These are phyloP conservation scores for Crocidura indochinensis DNA, from an alignment of 2,797 vertebrate species.

Conservation along the genomic window DNA sequence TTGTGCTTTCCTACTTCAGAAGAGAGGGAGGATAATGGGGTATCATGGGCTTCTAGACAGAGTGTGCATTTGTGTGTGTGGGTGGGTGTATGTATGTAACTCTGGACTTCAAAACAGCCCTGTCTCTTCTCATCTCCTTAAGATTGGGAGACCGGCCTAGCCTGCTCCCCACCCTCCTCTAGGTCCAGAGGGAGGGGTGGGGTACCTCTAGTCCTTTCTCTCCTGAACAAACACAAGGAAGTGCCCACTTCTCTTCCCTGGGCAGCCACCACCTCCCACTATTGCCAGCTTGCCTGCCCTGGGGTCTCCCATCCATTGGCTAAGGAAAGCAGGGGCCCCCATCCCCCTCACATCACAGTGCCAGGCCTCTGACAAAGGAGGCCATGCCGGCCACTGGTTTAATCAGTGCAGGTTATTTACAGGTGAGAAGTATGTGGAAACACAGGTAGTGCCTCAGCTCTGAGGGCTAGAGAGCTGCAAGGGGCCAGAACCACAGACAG, in stretches of 20 bases:
- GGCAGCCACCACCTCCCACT: background rate
- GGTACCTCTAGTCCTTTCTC: background rate
- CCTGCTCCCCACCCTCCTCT: background rate
- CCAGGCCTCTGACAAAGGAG: constrained; percentile 38
- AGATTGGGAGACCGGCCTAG: background rate
- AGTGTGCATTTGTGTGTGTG: too few species aligned
- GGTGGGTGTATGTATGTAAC: too few species aligned
- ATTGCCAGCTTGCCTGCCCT: background rate
- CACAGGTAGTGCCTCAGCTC: background rate
- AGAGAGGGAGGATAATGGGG: background rate
- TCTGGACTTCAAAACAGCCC: too few species aligned
- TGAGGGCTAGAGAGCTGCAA: too few species aligned
- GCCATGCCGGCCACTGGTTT: constrained; percentile 70
- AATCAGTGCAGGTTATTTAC: constrained; percentile 84
- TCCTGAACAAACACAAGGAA: background rate
- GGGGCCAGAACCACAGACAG: background rate
- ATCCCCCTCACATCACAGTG: too few species aligned
- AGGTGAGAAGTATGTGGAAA: constrained; percentile 57
- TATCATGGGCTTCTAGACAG: too few species aligned
- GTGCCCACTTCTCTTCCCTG: background rate
- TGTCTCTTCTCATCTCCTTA: too few species aligned
- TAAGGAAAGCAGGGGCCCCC: background rate
- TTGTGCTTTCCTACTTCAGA: background rate
- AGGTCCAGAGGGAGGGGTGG: too few species aligned
- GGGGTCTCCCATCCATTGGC: background rate